A percentile compares a stretch with the other conserved stretches of the same genome.
These are phyloP conservation scores for Ciconia stormi DNA, from an alignment of 2,113 vertebrate genomes.

Conservation along the genomic window DNA sequence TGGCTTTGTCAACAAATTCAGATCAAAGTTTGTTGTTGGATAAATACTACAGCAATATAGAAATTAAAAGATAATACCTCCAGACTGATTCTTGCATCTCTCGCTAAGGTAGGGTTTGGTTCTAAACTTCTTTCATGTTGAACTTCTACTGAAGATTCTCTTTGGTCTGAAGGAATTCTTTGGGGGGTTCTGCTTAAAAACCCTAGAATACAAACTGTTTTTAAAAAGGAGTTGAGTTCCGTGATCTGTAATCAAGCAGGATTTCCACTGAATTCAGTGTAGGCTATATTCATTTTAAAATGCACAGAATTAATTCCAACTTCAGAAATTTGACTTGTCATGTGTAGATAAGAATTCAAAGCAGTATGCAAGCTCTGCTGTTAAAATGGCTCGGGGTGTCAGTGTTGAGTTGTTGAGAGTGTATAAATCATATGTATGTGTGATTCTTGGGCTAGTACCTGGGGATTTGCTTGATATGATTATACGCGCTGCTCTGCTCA, in stretches of 20 bases:
- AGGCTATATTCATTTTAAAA: background rate
- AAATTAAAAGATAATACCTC: background rate
- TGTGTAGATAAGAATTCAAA: background rate
- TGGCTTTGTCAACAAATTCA: background rate
- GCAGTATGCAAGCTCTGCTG: constrained; percentile 39
- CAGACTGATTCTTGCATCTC: background rate
- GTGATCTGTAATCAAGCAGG: background rate
- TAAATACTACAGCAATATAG: background rate
- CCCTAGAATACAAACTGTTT: background rate
- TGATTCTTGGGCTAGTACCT: constrained; percentile 50
- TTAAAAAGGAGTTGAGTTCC: background rate
- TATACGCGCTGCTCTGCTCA: constrained; percentile 48
- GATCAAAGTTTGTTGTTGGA: background rate
- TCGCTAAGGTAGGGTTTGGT: background rate
- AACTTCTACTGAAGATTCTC: background rate
- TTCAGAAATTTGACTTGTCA: background rate
- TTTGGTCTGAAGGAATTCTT: background rate
- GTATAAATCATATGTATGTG: constrained; percentile 58
- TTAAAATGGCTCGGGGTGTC: constrained; percentile 64
- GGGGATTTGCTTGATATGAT: constrained; percentile 66
- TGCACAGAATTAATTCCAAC: background rate
- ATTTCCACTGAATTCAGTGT: background rate
- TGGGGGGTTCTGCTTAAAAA: background rate
- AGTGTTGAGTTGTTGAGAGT: constrained; percentile 64
- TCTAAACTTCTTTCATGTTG: background rate